Conservation (phyloP, 2,797 vertebrate genomes). For the Arremon aurantiirostris region DNA sequence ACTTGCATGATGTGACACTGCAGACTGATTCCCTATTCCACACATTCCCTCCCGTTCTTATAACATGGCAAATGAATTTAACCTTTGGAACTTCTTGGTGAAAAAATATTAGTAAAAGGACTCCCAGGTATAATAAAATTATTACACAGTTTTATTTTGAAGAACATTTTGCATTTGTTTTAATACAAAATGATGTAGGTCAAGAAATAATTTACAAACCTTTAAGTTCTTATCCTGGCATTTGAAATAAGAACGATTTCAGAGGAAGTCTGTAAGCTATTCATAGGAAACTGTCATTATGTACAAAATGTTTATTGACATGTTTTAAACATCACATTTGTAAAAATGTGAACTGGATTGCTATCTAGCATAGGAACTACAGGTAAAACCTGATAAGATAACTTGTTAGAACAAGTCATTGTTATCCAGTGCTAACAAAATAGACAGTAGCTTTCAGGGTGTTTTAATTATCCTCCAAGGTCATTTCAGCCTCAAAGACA, state of each 20-base stretch:
- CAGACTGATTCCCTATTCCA: not conserved
- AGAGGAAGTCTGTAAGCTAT: conserved; percentile 78
- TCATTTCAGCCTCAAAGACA: conserved; percentile 45
- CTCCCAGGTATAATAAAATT: conserved; percentile 67
- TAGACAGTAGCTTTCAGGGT: conserved; percentile 58
- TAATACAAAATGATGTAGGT: conserved; percentile 80
- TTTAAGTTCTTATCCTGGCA: conserved; percentile 75
- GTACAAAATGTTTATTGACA: conserved; percentile 75
- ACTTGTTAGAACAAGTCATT: conserved; percentile 59
- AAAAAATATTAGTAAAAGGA: conserved; percentile 27
- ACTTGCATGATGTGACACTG: not conserved
- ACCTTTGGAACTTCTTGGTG: not conserved
- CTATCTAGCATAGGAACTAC: conserved; percentile 70
- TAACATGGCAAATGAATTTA: not conserved
- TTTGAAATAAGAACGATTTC: conserved; percentile 78
- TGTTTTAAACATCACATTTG: conserved; percentile 70
- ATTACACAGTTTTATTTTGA: conserved; percentile 77
- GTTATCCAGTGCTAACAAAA: conserved; percentile 68
- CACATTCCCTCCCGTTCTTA: not conserved
- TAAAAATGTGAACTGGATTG: conserved; percentile 70
- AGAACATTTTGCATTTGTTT: conserved; percentile 78
- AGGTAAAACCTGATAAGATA: conserved; percentile 72
- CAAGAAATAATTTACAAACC: conserved; percentile 82
- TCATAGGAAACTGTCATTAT: conserved; percentile 76
- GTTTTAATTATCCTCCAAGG: conserved; percentile 43